phyloP scores from a whole-genome alignment of 2,113 vertebrate species.

The Melozone crissalis region DNA sequence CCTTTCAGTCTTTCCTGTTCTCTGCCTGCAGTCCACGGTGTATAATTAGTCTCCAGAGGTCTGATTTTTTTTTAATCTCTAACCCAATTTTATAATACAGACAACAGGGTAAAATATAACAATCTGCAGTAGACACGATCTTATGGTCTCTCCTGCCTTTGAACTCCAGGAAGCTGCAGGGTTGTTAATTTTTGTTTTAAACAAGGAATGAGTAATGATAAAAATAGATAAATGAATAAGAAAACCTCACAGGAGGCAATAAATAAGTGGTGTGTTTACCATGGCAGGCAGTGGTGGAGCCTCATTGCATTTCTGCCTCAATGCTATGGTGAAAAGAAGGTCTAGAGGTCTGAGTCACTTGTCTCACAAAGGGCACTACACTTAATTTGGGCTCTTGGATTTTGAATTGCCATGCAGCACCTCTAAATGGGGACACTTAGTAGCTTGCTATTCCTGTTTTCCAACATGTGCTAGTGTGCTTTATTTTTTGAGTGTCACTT shows the following conservation, averaged over 20 bases:
- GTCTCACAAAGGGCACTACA: neutral
- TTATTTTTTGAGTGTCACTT: neutral
- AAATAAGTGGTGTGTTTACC: neutral
- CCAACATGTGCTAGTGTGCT: neutral
- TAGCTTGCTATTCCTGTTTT: neutral
- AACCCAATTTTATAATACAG: neutral
- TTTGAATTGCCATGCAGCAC: neutral
- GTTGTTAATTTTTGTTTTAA: slow-evolving; percentile 10
- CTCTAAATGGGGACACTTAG: neutral
- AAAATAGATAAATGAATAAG: slow-evolving; percentile 1
- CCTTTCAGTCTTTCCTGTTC: neutral
- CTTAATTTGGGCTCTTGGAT: neutral
- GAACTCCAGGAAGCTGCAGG: neutral
- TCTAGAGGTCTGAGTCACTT: neutral
- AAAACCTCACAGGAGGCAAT: neutral
- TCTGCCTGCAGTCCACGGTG: neutral
- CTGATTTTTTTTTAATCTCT: neutral
- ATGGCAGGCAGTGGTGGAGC: neutral
- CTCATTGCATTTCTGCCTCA: neutral
- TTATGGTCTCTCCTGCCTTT: neutral
- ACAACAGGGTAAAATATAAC: neutral
- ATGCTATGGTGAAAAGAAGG: neutral
- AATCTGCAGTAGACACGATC: neutral
- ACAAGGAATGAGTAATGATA: neutral
- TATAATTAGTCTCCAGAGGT: neutral